Base-by-base conservation (phyloP, 2,888 invertebrate genomes). In the Gisinianus flammeolus region DNA sequence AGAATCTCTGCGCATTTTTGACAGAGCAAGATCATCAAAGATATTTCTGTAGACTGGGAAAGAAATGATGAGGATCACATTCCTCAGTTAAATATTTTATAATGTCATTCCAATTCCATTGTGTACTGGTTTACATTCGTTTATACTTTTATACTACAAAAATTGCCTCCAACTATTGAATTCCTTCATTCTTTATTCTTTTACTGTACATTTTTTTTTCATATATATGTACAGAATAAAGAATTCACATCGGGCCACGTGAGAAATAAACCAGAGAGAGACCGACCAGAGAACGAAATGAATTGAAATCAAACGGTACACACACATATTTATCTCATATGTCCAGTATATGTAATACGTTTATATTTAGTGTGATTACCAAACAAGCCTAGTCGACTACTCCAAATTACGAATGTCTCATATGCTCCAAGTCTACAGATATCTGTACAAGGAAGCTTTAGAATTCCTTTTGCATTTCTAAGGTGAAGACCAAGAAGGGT, bases 391-490 rank as follows among this genome's bases (percentile, higher is more conserved):
- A n/a, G n/a, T n/a, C n/a, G n/a, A n/a, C n/a, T n/a, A n/a, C n/a
- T n/a, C n/a, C n/a, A n/a, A n/a, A n/a, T n/a, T n/a, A n/a, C n/a
- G n/a, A n/a, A n/a, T n/a, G n/a, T n/a, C n/a, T n/a, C n/a, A n/a
- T n/a, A n/a, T n/a, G n/a, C n/a, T n/a, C n/a, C n/a, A n/a, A n/a
- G n/a, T n/a, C n/a, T n/a, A n/a, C n/a, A n/a, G n/a, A n/a, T n/a
- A n/a, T n/a, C n/a, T n/a, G n/a, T n/a, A 62, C 26, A 26, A 62
- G 62, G 62, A 62, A 62, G 62, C 62, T 62, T 62, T 28, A 62
- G 62, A 62, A 62, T 62, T 62, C 62, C 62, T 62, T 28, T 62
- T 62, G 62, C 19, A 44, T 44, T n/a, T 24, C 1, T 24, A 58
- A 58, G 22, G 1, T 22, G 28, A 28, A 62, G 62, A 62, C 26